Base-by-base conservation (phyloP, 30 jellyfish, hydroid and myxozoan genomes). In the Sanderia malayensis region DNA sequence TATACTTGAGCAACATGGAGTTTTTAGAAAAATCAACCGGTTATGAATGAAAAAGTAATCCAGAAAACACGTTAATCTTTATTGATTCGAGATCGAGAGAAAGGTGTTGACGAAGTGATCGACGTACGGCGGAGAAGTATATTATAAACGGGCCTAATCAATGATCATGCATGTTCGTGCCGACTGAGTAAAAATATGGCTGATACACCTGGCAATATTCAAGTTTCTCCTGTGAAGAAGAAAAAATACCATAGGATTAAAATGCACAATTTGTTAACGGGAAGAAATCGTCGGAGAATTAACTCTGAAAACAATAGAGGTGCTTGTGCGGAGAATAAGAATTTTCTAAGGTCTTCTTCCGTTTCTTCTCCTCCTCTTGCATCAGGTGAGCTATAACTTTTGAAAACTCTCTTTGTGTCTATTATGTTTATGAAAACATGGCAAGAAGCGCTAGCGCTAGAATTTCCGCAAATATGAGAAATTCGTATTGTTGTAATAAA, bases 201-300 rank as follows among this genome's bases (percentile, higher is more conserved):
- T 13, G 86, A 74, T 58, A 61, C 58, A 2, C 66, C 60, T 32
- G 77, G 34, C 3, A 32, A 59, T 15, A 7, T 18, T 24, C 45
- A 47, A 18, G 47, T 31, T 30, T 20, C 70, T 24, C 1, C 62
- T 3, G 57, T 32, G 34, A 76, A 64, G 65, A 76, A 76, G 59
- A 79, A 66, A 58, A 59, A 47, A 41, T 29, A 58, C 25, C 70
- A 67, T 67, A 79, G 67, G 58, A 30, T 2, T 0, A 79, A 79
- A 44, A 49, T 79, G 58, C 90, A 79, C 32, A 57, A 79, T 22
- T 79, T 79, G 28, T 30, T 79, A 6, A 23, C 64, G 9, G 82
- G 90, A 22, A 33, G 90, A 30, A 49, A 82, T 0, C 29, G 83
- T 24, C 19, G 90, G 70, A 53, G 90, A 26, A 68, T 79, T 0